Evolutionary conservation across 2,888 invertebrate genomes (phyloP).

Genomic region (Oeneis ivallda): DNA sequence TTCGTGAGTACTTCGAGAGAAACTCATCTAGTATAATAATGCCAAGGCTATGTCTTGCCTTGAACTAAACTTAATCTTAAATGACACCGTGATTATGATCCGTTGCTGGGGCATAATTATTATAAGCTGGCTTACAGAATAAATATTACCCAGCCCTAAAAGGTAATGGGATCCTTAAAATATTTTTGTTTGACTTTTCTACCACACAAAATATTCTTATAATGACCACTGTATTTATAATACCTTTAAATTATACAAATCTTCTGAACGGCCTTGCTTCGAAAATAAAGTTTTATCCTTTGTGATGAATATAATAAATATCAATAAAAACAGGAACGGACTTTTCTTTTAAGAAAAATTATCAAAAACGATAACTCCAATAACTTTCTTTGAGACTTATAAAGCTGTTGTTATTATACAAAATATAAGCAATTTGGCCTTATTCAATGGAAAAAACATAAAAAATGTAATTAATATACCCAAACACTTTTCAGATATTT

Average conservation of each 20-base stretch:
- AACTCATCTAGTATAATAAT: too few relatives aligned
- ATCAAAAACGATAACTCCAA: too few relatives aligned
- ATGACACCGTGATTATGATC: slow-evolving; percentile 19
- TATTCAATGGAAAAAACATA: neutral
- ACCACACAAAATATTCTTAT: neutral
- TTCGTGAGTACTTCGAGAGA: too few relatives aligned
- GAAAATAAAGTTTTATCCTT: neutral
- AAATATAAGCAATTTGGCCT: too few relatives aligned
- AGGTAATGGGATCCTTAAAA: slow-evolving; percentile 12
- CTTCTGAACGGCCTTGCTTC: neutral
- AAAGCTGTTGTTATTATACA: neutral
- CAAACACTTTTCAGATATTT: slow-evolving; percentile 59
- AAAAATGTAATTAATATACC: neutral
- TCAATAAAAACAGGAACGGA: neutral
- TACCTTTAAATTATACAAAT: neutral
- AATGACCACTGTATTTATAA: neutral
- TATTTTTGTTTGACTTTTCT: slow-evolving; percentile 8
- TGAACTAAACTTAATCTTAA: slow-evolving; percentile 12
- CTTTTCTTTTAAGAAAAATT: too few relatives aligned
- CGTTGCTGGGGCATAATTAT: slow-evolving; percentile 11
- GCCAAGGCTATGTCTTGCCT: neutral
- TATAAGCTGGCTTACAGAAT: slow-evolving; percentile 12
- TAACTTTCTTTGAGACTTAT: neutral
- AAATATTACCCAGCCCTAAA: slow-evolving; percentile 9
- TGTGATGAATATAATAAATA: neutral